Conservation (phyloP, 2,888 invertebrate genomes). For the Prosapia bicincta region DNA sequence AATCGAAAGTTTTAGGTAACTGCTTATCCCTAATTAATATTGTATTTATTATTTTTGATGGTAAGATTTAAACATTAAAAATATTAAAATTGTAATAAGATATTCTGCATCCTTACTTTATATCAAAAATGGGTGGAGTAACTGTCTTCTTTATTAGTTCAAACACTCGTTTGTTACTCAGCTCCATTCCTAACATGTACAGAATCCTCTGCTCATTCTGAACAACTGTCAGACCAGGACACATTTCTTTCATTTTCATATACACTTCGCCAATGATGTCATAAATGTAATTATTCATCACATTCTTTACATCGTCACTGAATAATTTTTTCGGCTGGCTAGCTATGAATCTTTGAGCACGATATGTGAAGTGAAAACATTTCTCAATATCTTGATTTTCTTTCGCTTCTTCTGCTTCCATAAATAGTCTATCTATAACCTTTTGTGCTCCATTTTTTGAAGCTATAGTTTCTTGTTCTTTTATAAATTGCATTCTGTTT, state of each 20-base stretch:
- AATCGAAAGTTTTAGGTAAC: no score
- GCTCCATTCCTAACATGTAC: background rate
- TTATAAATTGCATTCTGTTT: background rate
- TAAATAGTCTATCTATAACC: background rate
- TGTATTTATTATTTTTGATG: no score
- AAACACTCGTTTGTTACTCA: background rate
- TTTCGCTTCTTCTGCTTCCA: background rate
- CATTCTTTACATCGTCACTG: background rate
- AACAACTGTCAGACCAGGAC: background rate
- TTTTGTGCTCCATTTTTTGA: constrained; percentile 8
- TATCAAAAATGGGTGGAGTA: background rate
- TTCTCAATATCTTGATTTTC: background rate
- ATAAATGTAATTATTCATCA: background rate
- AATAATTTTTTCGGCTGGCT: background rate
- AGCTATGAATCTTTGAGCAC: background rate
- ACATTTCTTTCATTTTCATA: background rate
- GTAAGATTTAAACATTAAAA: no score
- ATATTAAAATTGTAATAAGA: no score
- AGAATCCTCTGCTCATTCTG: background rate
- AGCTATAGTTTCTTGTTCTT: background rate
- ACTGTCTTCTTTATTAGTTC: background rate
- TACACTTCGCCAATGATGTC: background rate
- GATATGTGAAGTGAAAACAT: background rate
- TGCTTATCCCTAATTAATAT: no score
- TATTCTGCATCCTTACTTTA: background rate